phyloP scores from a whole-genome alignment of 2,113 vertebrate species.

The Hippocampus comes region DNA sequence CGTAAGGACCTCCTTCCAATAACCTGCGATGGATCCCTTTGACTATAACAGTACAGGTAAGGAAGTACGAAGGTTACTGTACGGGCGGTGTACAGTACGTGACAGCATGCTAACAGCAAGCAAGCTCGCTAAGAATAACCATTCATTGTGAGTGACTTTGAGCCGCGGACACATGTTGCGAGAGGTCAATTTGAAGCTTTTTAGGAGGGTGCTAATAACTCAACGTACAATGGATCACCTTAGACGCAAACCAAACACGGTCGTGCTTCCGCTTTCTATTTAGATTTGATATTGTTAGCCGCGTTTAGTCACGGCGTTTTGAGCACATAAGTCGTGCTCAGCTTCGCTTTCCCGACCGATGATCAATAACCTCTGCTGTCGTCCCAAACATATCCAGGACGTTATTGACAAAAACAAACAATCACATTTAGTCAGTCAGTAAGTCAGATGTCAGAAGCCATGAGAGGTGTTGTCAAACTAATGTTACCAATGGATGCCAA shows the following conservation, averaged over 20 bases:
- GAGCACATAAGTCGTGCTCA: conserved; percentile 34
- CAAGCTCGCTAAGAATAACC: conserved; percentile 52
- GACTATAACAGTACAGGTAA: conserved; percentile 62
- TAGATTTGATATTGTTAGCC: conserved; percentile 22
- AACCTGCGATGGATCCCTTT: conserved; percentile 59
- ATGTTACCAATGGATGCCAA: background rate
- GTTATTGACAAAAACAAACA: conserved; percentile 47
- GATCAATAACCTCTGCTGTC: conserved; percentile 22
- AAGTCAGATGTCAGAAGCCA: background rate
- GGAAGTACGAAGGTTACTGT: conserved; percentile 9
- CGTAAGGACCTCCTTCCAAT: background rate
- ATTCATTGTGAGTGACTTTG: conserved; percentile 47
- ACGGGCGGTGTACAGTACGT: background rate
- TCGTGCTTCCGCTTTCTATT: background rate
- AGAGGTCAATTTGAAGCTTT: background rate
- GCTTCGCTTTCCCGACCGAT: conserved; percentile 2
- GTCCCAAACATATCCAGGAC: background rate
- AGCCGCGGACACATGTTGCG: conserved; percentile 38
- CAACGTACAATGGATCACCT: background rate
- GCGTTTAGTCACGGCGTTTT: conserved; percentile 17
- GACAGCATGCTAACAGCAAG: conserved; percentile 37
- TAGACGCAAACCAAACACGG: conserved; percentile 14
- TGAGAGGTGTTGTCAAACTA: background rate
- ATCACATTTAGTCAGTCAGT: background rate
- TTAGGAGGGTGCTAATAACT: background rate